These are phyloP conservation scores for Rotaria sp. DNA, from an alignment of 2,888 invertebrate species.

Conservation along the genomic window DNA sequence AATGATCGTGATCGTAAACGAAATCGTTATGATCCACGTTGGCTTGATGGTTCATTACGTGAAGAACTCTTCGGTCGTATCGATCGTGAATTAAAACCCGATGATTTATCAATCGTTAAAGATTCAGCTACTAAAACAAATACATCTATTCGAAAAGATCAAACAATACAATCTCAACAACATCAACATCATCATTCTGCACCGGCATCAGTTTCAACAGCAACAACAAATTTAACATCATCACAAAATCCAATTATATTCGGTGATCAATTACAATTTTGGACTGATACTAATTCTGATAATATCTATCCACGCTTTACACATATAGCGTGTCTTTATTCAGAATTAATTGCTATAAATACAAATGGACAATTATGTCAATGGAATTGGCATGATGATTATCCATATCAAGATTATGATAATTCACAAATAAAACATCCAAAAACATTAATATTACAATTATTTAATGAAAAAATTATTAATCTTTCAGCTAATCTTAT, in stretches of 20 bases:
- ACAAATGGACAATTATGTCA: slow-evolving; percentile 80
- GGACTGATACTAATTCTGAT: slow-evolving; percentile 65
- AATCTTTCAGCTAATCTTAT: slow-evolving; percentile 78
- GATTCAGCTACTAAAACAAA: background rate
- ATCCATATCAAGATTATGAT: slow-evolving; percentile 64
- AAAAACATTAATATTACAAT: slow-evolving; percentile 69
- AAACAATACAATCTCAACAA: slow-evolving; percentile 45
- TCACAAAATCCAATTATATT: slow-evolving; percentile 74
- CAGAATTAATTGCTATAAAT: slow-evolving; percentile 84
- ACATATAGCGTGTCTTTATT: slow-evolving; percentile 82
- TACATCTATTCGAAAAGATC: slow-evolving; percentile 43
- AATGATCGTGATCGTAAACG: slow-evolving; percentile 22
- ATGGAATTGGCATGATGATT: slow-evolving; percentile 87
- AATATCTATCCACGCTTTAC: slow-evolving; percentile 64
- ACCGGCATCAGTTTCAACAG: background rate
- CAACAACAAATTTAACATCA: too few species aligned
- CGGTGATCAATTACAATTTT: slow-evolving; percentile 85
- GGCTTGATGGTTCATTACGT: background rate
- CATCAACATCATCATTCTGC: background rate
- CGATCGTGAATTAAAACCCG: slow-evolving; percentile 22
- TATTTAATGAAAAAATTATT: slow-evolving; percentile 66
- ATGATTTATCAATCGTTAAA: slow-evolving; percentile 6
- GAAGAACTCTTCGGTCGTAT: slow-evolving; percentile 9
- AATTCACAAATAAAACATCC: slow-evolving; percentile 68
- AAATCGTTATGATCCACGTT: slow-evolving; percentile 23